Evolutionary conservation across 1,140 invertebrate species (phyloP), one percentile per base, ranked within the genome.

Genomic region (Bathynomus jamesi): DNA sequence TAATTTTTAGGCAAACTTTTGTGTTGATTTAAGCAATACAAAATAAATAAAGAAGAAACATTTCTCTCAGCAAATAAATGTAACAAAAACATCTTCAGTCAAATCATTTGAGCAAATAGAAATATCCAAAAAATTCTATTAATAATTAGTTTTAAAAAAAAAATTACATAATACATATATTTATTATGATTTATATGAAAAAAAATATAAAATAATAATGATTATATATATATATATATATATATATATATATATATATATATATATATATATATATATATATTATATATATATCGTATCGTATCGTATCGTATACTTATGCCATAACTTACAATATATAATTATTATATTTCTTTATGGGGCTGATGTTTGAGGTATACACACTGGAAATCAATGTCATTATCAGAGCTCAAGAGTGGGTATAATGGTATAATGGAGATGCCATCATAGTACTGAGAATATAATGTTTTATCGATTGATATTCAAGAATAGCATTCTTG

Each of bases 221-320:
- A 28, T 28, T 64, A 28, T 65, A 65, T 65, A 65, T 28, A 65
- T 65, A 65, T 28, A 65, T 65, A 28, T 65, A 28, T 28, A 28
- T 65, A 28, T 65, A 28, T 65, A 28, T 65, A 28, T 65, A 28
- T 28, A 28, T 65, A 28, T 28, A 28, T 65, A 65, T 65, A 65
- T 27, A 65, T 65, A 65, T 27, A 65, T 28, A 65, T 65, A 65
- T 64, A 65, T 28, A 65, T 65, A 65, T 65, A 65, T 65, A 65
- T 65, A 65, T 28, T 28, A 65, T n/a, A n/a, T n/a, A n/a, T n/a
- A n/a, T n/a, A n/a, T n/a, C n/a, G n/a, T n/a, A n/a, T n/a, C n/a
- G n/a, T n/a, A n/a, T 8, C n/a, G n/a, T n/a, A n/a, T n/a, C n/a
- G n/a, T n/a, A n/a, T n/a, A n/a, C n/a, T n/a, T n/a, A n/a, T n/a